These are phyloP conservation scores for Acrobasis repandana DNA, from an alignment of 2,888 invertebrate genomes.

Conservation along the genomic window DNA sequence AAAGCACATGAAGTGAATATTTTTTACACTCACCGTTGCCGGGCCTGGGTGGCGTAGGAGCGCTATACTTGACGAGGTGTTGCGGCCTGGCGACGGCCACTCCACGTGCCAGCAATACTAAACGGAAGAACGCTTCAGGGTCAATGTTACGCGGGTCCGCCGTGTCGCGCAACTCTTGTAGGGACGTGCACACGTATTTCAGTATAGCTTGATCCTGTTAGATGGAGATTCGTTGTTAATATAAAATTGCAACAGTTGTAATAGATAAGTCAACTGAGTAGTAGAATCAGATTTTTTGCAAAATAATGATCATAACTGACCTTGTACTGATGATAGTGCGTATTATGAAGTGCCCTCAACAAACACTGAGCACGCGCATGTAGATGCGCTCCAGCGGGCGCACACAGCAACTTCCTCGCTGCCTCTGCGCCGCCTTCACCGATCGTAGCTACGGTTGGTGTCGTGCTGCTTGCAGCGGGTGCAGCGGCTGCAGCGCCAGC, in stretches of 20 bases:
- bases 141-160: slow-evolving; percentile 88
- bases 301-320: slow-evolving; percentile 57
- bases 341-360: slow-evolving; percentile 89
- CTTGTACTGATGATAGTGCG: slow-evolving; percentile 93
- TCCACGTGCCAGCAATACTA: slow-evolving; percentile 91
- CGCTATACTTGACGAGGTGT: slow-evolving; percentile 84
- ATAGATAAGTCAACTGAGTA: no score
- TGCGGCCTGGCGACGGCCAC: slow-evolving; percentile 93
- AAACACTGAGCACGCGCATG: slow-evolving; percentile 88
- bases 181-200: slow-evolving; percentile 87
- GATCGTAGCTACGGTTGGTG: slow-evolving; percentile 35
- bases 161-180: slow-evolving; percentile 85
- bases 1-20: no score
- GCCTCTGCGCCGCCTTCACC: slow-evolving; percentile 63
- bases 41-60: slow-evolving; percentile 65
- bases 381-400: slow-evolving; percentile 69
- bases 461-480: slow-evolving; percentile 25
- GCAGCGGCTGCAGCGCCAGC: slow-evolving; percentile 46
- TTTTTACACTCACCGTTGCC: slow-evolving; percentile 47
- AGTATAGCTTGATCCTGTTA: slow-evolving; percentile 91
- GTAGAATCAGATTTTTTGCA: neutral
- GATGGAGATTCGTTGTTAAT: no score
- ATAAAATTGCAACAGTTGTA: no score
- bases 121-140: slow-evolving; percentile 94
- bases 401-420: slow-evolving; percentile 67